phyloP scores from a whole-genome alignment of 2,888 invertebrate species.

The Meiosimyza platycephala region DNA sequence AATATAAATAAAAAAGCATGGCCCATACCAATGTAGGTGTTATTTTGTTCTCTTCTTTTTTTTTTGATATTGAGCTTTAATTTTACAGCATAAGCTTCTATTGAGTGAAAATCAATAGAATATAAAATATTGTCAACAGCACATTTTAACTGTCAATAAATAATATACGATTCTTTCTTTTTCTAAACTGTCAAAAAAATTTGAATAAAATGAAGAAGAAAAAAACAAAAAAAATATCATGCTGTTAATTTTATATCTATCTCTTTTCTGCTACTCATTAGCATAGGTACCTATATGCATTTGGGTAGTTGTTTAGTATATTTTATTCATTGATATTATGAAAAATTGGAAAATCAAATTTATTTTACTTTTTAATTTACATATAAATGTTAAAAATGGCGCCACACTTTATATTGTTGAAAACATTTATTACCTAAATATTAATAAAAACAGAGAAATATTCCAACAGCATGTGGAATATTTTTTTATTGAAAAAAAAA shows the following conservation, averaged over 20 bases:
- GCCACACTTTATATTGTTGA: constrained; percentile 16
- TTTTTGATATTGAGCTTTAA: too few relatives aligned
- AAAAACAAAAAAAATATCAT: background rate
- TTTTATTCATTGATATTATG: background rate
- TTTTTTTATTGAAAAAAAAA: background rate
- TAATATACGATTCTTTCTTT: constrained; percentile 1
- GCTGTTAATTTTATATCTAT: background rate
- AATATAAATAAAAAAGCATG: too few relatives aligned
- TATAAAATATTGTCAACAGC: constrained; percentile 22
- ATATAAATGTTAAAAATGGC: constrained; percentile 31
- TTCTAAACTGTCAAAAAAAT: constrained; percentile 14
- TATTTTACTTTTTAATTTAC: constrained; percentile 28
- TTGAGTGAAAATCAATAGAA: constrained; percentile 3
- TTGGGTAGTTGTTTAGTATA: background rate
- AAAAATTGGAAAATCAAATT: constrained; percentile 8
- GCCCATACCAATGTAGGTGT: too few relatives aligned
- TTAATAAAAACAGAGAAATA: constrained; percentile 5
- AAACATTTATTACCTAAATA: constrained; percentile 22
- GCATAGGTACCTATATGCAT: too few relatives aligned
- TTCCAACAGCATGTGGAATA: background rate
- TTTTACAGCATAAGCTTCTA: too few relatives aligned
- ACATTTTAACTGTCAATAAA: constrained; percentile 24
- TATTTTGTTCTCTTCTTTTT: too few relatives aligned
- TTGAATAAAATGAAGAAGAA: constrained; percentile 4
- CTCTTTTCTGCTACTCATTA: background rate